Conservation (phyloP, 2,797 vertebrate genomes). For the Dermochelys coriacea region DNA sequence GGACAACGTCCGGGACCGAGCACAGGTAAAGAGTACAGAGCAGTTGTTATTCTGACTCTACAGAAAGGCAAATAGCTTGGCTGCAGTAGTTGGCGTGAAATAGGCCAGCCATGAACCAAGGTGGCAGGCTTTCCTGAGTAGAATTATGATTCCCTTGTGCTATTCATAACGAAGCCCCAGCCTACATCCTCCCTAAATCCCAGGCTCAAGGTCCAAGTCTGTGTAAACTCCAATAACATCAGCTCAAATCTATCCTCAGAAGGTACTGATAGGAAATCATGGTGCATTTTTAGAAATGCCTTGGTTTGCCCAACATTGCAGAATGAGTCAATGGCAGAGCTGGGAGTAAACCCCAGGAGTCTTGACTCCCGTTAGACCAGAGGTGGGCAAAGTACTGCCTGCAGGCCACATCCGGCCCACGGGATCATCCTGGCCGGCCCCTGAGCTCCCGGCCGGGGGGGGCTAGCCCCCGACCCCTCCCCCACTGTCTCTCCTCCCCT, state of each 20-base stretch:
- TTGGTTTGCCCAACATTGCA: background rate
- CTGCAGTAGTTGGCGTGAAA: background rate
- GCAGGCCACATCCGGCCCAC: too few species aligned
- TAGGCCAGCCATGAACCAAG: background rate
- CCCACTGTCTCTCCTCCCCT: too few species aligned
- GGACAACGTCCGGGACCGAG: conserved; percentile 89
- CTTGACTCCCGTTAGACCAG: background rate
- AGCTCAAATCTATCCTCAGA: background rate
- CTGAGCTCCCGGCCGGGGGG: too few species aligned
- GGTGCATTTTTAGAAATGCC: background rate
- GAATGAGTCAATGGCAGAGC: background rate
- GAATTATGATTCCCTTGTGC: background rate
- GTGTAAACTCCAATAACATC: rapidly evolving
- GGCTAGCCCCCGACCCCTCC: too few species aligned
- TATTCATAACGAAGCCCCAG: background rate
- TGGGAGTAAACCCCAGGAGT: background rate
- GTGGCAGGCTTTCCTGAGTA: rapidly evolving
- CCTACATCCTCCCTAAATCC: rapidly evolving
- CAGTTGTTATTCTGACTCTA: rapidly evolving
- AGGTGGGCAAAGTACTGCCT: too few species aligned
- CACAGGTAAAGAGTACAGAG: conserved; percentile 83
- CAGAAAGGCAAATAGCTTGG: background rate
- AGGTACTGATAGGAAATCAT: background rate
- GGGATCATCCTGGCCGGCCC: too few species aligned
- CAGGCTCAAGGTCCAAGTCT: background rate